Base-by-base conservation (phyloP, 2,113 vertebrate species). In the mouse (Mus musculus) region DNA sequence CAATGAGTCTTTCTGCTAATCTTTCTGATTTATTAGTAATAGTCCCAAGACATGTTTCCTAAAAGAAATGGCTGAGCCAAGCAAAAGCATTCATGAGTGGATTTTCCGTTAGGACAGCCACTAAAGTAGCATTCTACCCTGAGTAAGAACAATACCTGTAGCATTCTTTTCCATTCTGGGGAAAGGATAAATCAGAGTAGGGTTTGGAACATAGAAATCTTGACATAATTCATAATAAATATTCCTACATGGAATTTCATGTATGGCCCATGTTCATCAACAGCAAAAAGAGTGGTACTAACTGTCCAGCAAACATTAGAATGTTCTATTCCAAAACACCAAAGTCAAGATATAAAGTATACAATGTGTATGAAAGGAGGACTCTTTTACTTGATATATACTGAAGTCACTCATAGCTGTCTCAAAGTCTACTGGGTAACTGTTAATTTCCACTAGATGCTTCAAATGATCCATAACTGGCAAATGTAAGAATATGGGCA, bases 141-240 rank as follows among this genome's bases (percentile, higher is more conserved):
- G 30, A 19, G 16, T 54, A 80, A 28, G 52, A 49, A 39, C 85
- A 88, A 69, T 63, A 95, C 56, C 14, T 2, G 81, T 56, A 54
- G 24, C 56, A 92, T 81, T 71, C 14, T 84, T 82, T 61, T 90
- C 67, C 61, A 95, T 59, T 91, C 52, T 69, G 75, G 7, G 10
- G 67, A 28, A 87, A 65, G 5, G 13, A 73, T 77, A 42, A 95
- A 36, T 67, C n/a, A 75, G 3, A 89, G 17, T 9, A 89, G 72
- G n/a, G 9, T 49, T 26, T 96, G 39, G 36, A 80, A 69, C 76
- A 95, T 1, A 10, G 24, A 88, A 73, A 94, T 54, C 71, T 28
- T 95, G 65, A 71, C 59, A 93, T 90, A 78, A 95, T 59, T 24
- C 63, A 54, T 65, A 93, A 95, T 65, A 93, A 95, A 80, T 61